Evolutionary conservation across 2,113 vertebrate genomes (phyloP), one percentile per base, ranked within the genome.

Genomic region (Corapipo altera): DNA sequence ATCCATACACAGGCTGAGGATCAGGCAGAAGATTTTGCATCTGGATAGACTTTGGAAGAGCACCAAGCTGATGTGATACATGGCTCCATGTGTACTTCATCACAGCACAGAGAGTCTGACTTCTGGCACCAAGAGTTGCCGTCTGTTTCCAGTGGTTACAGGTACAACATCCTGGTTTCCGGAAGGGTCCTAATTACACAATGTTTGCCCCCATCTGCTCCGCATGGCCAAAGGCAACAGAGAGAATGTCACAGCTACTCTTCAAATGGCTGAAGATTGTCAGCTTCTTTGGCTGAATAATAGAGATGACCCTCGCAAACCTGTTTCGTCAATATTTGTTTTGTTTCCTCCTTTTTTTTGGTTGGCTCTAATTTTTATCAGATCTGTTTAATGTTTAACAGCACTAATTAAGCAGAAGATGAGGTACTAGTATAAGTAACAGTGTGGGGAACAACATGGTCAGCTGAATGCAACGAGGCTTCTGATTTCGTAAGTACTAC

Each of bases 381-480:
- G 16, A 8, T 80, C 48, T 83, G 81, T 87, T 94, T 96, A 97
- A 97, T 95, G 39, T 88, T 96, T 97, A 97, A 96, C 88, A 16
- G 35, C 23, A 39, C 22, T 59, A 86, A 92, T 78, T 37, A 69
- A 35, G 51, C 43, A 70, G 81, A 79, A 71, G 59, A 64, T 58
- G 33, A 70, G 43, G 35, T 44, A 81, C 49, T 62, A 85, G 15
- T 85, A 72, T 88, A 97, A 97, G 66, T 85, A 92, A 54, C 15
- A n/a, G 69, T 4, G 9, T 66, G 57, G 51, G 57, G 44, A 79
- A 32, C 6, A 83, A 43, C 20, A 39, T 28, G 49, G 37, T 79
- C 79, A 85, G 19, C 8, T 66, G 79, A 82, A 76, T 61, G n/a
- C 81, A 72, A 23, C 28, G 0, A 22, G n/a, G 28, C 86, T 88